Conservation (phyloP, 1,140 invertebrate genomes). For the Dreissena polymorpha region DNA sequence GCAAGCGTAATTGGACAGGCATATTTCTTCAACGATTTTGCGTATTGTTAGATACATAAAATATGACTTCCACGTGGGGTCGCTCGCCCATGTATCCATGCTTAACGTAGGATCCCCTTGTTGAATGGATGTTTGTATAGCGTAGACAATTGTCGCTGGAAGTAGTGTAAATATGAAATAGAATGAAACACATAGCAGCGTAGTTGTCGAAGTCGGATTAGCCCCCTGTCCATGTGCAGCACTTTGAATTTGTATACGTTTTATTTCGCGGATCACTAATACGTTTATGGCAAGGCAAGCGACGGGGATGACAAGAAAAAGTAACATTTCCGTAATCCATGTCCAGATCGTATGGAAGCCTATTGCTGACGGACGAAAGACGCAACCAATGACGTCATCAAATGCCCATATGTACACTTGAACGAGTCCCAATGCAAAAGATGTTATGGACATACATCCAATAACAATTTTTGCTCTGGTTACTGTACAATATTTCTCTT, state of each 20-base stretch:
- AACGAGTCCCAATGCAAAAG: slow-evolving; percentile 32
- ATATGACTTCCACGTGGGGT: slow-evolving; percentile 64
- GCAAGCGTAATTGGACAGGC: slow-evolving; percentile 73
- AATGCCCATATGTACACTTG: slow-evolving; percentile 59
- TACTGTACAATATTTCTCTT: slow-evolving; percentile 89
- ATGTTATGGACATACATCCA: slow-evolving; percentile 1
- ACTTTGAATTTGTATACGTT: slow-evolving; percentile 60
- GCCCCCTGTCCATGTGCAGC: slow-evolving; percentile 44
- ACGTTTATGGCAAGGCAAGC: slow-evolving; percentile 69
- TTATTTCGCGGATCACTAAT: slow-evolving; percentile 67
- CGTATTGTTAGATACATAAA: slow-evolving; percentile 66
- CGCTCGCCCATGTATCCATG: slow-evolving; percentile 52
- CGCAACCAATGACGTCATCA: background rate
- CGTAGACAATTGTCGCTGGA: slow-evolving; percentile 67
- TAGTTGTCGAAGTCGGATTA: slow-evolving; percentile 70
- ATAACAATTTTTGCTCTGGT: slow-evolving; percentile 85
- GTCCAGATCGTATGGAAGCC: slow-evolving; percentile 60
- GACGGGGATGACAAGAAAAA: slow-evolving; percentile 69
- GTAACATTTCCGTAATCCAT: slow-evolving; percentile 66
- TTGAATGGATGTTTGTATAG: slow-evolving; percentile 57
- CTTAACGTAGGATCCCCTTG: slow-evolving; percentile 44
- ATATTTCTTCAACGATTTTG: slow-evolving; percentile 70
- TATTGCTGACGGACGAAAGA: background rate
- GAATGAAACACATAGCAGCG: slow-evolving; percentile 72
- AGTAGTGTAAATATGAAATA: slow-evolving; percentile 72